Percentiles rank a stretch among this genome's conserved stretches.
These are phyloP conservation scores for Fulmarus glacialis DNA, from an alignment of 2,113 vertebrate genomes.

Conservation along the genomic window DNA sequence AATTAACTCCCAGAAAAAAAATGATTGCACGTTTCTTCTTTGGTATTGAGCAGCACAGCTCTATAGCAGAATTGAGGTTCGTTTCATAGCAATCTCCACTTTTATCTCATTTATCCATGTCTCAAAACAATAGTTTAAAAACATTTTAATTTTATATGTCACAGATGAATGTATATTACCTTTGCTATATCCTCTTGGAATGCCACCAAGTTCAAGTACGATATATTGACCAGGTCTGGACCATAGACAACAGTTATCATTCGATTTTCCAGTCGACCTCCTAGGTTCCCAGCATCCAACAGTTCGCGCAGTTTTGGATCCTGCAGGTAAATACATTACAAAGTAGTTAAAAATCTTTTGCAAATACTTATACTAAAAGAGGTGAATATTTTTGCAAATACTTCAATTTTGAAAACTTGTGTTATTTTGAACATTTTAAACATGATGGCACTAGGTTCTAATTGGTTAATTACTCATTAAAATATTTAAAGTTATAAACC, in stretches of 20 bases:
- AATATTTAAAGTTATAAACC: neutral
- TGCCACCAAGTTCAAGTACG: conserved; percentile 93
- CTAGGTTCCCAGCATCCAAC: conserved; percentile 86
- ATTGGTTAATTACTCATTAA: neutral
- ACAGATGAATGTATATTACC: conserved; percentile 68
- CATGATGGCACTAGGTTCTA: neutral
- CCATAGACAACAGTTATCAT: conserved; percentile 95
- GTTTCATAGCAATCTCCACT: neutral
- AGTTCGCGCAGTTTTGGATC: conserved; percentile 92
- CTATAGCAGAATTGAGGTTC: neutral
- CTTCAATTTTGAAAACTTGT: neutral
- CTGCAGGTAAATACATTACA: conserved; percentile 56
- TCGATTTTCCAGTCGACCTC: conserved; percentile 88
- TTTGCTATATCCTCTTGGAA: conserved; percentile 95
- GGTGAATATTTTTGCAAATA: neutral
- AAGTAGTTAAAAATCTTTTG: neutral
- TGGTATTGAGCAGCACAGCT: neutral
- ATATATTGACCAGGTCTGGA: conserved; percentile 93
- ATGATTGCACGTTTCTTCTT: neutral
- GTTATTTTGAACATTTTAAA: neutral
- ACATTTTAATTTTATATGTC: neutral
- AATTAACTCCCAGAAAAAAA: neutral
- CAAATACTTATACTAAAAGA: neutral
- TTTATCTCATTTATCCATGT: neutral
- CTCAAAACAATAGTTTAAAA: neutral